These are phyloP conservation scores for Laticauda laticaudata DNA, from an alignment of 2,113 vertebrate species.

Conservation along the genomic window DNA sequence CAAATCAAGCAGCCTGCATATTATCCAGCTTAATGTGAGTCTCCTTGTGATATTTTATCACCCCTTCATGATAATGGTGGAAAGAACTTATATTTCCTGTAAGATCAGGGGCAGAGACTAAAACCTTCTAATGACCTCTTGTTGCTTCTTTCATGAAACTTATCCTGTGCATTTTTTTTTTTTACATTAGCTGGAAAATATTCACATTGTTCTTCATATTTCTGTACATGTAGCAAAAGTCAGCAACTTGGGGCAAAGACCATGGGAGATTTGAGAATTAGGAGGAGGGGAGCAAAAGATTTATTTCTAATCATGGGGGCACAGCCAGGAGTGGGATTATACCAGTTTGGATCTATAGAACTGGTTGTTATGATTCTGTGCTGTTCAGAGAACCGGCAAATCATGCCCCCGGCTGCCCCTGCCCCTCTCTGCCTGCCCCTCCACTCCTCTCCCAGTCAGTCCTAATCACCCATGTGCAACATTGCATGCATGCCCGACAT, in stretches of 20 bases:
- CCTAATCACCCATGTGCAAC: no score
- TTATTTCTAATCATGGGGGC: not conserved
- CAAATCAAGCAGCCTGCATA: slow-evolving; percentile 93
- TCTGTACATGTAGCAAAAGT: slow-evolving; percentile 18
- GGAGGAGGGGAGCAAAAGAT: not conserved
- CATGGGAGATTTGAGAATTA: not conserved
- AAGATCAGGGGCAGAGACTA: slow-evolving; percentile 70
- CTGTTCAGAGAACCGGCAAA: no score
- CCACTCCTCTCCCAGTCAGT: no score
- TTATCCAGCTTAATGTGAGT: slow-evolving; percentile 89
- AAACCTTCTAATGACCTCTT: slow-evolving; percentile 72
- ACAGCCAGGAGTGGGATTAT: no score
- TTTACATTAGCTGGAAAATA: slow-evolving; percentile 72
- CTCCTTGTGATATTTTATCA: slow-evolving; percentile 90
- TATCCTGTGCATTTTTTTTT: slow-evolving; percentile 67
- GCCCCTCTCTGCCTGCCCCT: no score
- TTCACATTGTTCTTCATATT: slow-evolving; percentile 69
- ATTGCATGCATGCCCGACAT: no score
- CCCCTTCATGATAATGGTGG: slow-evolving; percentile 79
- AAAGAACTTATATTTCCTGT: slow-evolving; percentile 77
- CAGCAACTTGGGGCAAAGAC: slow-evolving; percentile 23
- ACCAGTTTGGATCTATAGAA: no score
- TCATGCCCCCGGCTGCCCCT: no score
- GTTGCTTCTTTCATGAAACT: slow-evolving; percentile 73
- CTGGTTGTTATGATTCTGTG: no score